Conservation (phyloP, 2,797 vertebrate genomes). For the Knipowitschia caucasica region DNA sequence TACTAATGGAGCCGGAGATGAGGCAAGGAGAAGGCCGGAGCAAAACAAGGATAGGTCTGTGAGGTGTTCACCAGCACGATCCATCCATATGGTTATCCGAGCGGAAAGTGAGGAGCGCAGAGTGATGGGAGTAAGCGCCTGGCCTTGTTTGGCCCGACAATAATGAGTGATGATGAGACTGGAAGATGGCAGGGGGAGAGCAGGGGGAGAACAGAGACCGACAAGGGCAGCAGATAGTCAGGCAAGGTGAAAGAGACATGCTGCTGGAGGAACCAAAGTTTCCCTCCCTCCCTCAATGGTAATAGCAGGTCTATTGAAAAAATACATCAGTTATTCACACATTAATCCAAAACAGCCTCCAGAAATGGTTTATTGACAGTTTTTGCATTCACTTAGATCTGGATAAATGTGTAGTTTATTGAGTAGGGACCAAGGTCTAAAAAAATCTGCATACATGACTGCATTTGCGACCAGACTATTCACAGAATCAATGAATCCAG, state of each 20-base stretch:
- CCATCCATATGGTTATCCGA: slow-evolving; percentile 30
- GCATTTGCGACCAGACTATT: too few relatives aligned
- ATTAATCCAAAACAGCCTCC: slow-evolving; percentile 19
- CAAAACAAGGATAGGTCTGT: slow-evolving; percentile 20
- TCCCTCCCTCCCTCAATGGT: neutral
- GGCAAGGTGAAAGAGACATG: slow-evolving; percentile 12
- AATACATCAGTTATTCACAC: slow-evolving; percentile 24
- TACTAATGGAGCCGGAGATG: slow-evolving; percentile 41
- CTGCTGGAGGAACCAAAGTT: slow-evolving; percentile 10
- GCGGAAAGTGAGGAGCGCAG: slow-evolving; percentile 29
- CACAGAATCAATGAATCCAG: too few relatives aligned
- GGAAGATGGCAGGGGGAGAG: slow-evolving; percentile 6
- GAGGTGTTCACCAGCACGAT: slow-evolving; percentile 24
- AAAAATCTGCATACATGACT: too few relatives aligned
- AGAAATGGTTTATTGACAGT: slow-evolving; percentile 5
- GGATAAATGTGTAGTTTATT: slow-evolving; percentile 9
- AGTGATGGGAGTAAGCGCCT: slow-evolving; percentile 27
- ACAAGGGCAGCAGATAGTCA: slow-evolving; percentile 20
- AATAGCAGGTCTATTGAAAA: slow-evolving; percentile 18
- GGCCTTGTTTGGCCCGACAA: slow-evolving; percentile 54
- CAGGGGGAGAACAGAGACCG: slow-evolving; percentile 1
- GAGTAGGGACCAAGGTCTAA: neutral
- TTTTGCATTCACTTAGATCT: neutral
- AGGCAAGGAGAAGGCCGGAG: slow-evolving; percentile 19
- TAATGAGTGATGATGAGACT: slow-evolving; percentile 50